Evolutionary conservation across 2,888 invertebrate species (phyloP).

Genomic region (Ptilodon capucinus): DNA sequence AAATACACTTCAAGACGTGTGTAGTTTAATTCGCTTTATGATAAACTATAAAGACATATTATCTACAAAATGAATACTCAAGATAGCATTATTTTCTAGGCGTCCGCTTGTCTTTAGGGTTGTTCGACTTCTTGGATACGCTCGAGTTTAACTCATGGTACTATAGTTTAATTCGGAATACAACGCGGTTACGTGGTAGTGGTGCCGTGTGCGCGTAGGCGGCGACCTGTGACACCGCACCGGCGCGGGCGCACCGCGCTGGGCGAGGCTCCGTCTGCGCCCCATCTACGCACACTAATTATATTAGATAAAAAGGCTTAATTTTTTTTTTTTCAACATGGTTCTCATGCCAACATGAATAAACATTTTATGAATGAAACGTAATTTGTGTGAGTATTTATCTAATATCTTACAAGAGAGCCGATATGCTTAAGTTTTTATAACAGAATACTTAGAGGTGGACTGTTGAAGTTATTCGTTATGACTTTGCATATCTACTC

Average conservation of each 20-base stretch:
- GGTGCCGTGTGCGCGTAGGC: conserved; percentile 29
- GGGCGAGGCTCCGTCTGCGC: conserved; percentile 6
- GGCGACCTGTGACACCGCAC: conserved; percentile 33
- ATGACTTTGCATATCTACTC: background rate
- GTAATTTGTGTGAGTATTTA: background rate
- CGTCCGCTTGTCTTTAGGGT: no score
- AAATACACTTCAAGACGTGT: no score
- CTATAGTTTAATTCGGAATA: background rate
- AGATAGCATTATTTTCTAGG: no score
- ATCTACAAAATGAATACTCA: no score
- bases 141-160: no score
- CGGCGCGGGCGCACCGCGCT: conserved; percentile 4
- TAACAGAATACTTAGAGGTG: background rate
- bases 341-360: background rate
- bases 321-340: conserved; percentile 8
- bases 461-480: background rate
- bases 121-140: no score
- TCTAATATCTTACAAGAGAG: background rate
- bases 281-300: background rate
- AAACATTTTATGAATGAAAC: background rate
- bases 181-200: conserved; percentile 16
- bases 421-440: background rate
- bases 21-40: no score
- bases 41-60: no score
- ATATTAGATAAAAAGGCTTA: conserved; percentile 8